These are phyloP conservation scores for Malurus alboscapulatus DNA, from an alignment of 2,113 vertebrate species.

Conservation along the genomic window DNA sequence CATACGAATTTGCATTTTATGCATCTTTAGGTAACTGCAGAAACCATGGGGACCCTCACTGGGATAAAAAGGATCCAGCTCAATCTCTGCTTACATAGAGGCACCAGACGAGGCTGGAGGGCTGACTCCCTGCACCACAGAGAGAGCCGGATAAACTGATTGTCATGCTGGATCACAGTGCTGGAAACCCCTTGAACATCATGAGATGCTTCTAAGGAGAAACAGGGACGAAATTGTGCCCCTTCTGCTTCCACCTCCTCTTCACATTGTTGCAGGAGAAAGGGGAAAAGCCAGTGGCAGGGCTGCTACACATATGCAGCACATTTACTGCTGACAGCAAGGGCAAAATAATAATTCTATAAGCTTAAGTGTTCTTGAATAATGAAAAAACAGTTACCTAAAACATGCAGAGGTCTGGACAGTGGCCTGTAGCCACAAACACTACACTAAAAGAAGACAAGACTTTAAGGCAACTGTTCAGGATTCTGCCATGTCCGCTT, in stretches of 20 bases:
- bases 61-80: not conserved
- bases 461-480: not conserved
- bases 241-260: not conserved
- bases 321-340: not conserved
- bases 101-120: not conserved
- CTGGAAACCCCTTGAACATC: not conserved
- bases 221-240: not conserved
- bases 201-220: not conserved
- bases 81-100: not conserved
- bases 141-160: not conserved
- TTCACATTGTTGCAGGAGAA: accelerated
- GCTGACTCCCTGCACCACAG: not conserved
- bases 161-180: not conserved
- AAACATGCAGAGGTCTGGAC: not conserved
- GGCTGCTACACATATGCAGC: not conserved
- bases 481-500: not conserved
- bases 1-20: not conserved
- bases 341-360: not conserved
- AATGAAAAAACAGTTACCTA: not conserved
- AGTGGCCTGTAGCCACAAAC: not conserved
- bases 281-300: not conserved
- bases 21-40: not conserved
- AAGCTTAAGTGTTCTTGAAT: not conserved
- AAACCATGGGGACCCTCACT: not conserved
- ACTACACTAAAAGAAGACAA: not conserved